phyloP scores from a whole-genome alignment of 2,888 invertebrate genomes.

The Chesias legatella region DNA sequence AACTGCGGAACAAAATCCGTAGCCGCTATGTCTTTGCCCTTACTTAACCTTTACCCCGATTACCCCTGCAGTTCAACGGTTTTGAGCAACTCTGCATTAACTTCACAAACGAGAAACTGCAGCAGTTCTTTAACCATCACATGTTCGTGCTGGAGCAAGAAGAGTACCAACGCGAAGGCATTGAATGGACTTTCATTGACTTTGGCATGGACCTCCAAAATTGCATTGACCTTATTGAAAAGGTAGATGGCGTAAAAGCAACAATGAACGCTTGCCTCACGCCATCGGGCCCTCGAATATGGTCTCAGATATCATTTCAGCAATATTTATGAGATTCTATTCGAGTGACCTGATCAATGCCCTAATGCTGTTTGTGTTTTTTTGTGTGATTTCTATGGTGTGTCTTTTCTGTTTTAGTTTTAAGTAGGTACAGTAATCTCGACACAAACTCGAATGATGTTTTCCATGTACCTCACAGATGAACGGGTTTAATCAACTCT shows the following conservation, averaged over 20 bases:
- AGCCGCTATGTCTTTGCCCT: slow-evolving; percentile 45
- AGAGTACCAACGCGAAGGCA: slow-evolving; percentile 96
- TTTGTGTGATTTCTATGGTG: slow-evolving; percentile 54
- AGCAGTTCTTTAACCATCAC: slow-evolving; percentile 99
- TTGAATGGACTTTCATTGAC: slow-evolving; percentile 98
- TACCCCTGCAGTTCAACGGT: slow-evolving; percentile 91
- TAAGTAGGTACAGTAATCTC: slow-evolving; percentile 19
- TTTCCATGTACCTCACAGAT: slow-evolving; percentile 81
- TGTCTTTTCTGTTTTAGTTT: slow-evolving; percentile 37
- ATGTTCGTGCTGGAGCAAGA: slow-evolving; percentile 99
- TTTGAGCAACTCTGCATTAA: slow-evolving; percentile 99
- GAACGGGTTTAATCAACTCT: slow-evolving; percentile 97
- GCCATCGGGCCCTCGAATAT: slow-evolving; percentile 62
- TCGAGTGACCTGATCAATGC: slow-evolving; percentile 64
- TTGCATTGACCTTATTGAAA: slow-evolving; percentile 97
- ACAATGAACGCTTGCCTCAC: slow-evolving; percentile 74
- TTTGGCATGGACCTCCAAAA: slow-evolving; percentile 98
- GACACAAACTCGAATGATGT: slow-evolving; percentile 37
- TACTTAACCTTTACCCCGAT: slow-evolving; percentile 59
- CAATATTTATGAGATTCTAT: slow-evolving; percentile 32
- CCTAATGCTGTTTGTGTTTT: slow-evolving; percentile 50
- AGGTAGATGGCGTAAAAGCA: slow-evolving; percentile 85
- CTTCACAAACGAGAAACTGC: slow-evolving; percentile 98
- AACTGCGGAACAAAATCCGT: slow-evolving; percentile 72
- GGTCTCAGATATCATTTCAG: slow-evolving; percentile 19